Evolutionary conservation across 2,113 vertebrate species (phyloP), one percentile per base, ranked within the genome.

Genomic region (Lepisosteus osseus): DNA sequence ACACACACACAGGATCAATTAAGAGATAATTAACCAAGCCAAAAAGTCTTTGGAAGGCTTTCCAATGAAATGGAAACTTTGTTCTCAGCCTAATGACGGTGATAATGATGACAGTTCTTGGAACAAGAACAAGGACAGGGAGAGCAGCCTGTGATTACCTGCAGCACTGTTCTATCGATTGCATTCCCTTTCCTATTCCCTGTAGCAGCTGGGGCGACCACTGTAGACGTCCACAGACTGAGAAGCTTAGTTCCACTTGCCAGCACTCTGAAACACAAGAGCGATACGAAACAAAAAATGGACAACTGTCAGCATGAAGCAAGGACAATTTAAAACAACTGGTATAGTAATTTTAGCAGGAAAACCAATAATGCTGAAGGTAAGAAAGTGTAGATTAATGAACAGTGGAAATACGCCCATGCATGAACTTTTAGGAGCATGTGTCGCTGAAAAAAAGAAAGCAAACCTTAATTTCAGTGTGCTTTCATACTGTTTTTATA

Each of bases 171-270:
- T 82, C 91, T 95, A 86, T 97, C 95, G 73, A 86, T 83, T 7
- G 82, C 77, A 47, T 82, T 82, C 85, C 86, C 92, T 82, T 86
- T 95, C 77, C 88, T 94, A 68, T 80, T 82, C 61, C 79, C 78
- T 12, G 72, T 69, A 68, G 88, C 87, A 41, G 79, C 41, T 11
- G 84, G 79, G 66, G 81, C 85, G 1, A 72, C 83, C 71, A 89
- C 89, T 55, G 91, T 82, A 1, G 89, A 91, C 2, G 90, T 93
- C 95, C 97, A 98, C 75, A 99, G 82, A 69, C 93, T 91, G 7
- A 99, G 83, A 76, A 99, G 90, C 76, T 92, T 92, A 74, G 93
- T 97, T 79, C 95, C 95, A 76, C 82, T 84, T 59, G 93, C 92
- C 66, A 99, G 88, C 65, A 95, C 85, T 59, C 97, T 97, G 80